Conservation (phyloP, 2,888 invertebrate species). For the Acrobasis suavella region DNA sequence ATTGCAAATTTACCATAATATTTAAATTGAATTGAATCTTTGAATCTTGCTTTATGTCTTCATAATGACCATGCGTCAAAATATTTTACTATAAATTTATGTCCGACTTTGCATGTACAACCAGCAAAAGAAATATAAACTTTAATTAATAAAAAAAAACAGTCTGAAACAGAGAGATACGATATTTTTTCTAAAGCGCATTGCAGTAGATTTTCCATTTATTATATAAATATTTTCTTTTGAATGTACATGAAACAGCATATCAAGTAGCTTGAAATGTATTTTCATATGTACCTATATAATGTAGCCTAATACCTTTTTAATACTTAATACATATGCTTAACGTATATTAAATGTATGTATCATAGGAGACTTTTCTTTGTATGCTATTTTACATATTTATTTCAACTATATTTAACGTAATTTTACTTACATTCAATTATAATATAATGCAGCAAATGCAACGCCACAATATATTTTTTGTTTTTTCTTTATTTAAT, state of each 20-base stretch:
- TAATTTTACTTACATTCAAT: too few relatives aligned
- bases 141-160: constrained; percentile 12
- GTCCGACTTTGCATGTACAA: constrained; percentile 12
- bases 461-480: too few relatives aligned
- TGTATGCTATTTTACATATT: too few relatives aligned
- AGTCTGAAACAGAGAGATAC: constrained; percentile 22
- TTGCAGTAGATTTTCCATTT: constrained; percentile 26
- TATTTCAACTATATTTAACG: too few relatives aligned
- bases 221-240: constrained; percentile 8
- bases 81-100: neutral
- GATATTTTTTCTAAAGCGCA: constrained; percentile 39
- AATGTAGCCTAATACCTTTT: neutral
- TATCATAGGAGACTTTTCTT: too few relatives aligned
- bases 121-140: constrained; percentile 12
- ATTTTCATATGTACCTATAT: constrained; percentile 8
- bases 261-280: constrained; percentile 13
- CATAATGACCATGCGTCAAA: too few relatives aligned
- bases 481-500: neutral
- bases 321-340: neutral
- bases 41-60: neutral
- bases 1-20: too few relatives aligned
- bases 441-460: too few relatives aligned
- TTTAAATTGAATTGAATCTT: too few relatives aligned
- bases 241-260: constrained; percentile 11
- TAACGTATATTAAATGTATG: neutral